Evolutionary conservation across 2,888 invertebrate species (phyloP).

Genomic region (Muscina levida): DNA sequence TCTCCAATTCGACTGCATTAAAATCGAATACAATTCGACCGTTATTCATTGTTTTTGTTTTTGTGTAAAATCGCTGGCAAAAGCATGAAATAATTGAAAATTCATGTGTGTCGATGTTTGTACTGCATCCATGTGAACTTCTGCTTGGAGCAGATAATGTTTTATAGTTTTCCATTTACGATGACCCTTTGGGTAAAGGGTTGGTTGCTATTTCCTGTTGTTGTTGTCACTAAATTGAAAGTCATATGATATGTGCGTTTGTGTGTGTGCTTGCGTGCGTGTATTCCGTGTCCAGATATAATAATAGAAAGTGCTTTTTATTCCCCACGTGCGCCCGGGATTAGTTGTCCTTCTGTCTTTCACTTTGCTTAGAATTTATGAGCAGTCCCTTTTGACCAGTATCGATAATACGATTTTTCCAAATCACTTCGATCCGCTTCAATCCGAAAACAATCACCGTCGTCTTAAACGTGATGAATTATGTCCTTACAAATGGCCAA

Average conservation of each 20-base stretch:
- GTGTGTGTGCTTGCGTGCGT: neutral
- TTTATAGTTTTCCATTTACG: conserved; percentile 57
- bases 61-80: neutral
- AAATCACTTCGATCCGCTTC: neutral
- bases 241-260: neutral
- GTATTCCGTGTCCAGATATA: conserved; percentile 15
- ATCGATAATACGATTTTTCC: neutral
- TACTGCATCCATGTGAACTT: conserved; percentile 31
- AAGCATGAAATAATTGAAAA: conserved; percentile 52
- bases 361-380: neutral
- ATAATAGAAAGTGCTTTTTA: conserved; percentile 14
- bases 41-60: neutral
- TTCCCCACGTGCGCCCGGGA: conserved; percentile 16
- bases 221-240: neutral
- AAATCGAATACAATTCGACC: conserved; percentile 16
- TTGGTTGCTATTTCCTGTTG: neutral
- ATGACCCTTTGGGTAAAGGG: conserved; percentile 52
- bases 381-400: neutral
- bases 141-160: conserved; percentile 62
- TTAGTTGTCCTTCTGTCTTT: conserved; percentile 8
- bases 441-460: too few species aligned
- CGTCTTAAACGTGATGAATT: too few species aligned
- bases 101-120: conserved; percentile 47
- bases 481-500: too few species aligned
- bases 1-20: conserved; percentile 45